Evolutionary conservation across 2,797 vertebrate genomes (phyloP).

Genomic region (Chiroxiphia lanceolata): DNA sequence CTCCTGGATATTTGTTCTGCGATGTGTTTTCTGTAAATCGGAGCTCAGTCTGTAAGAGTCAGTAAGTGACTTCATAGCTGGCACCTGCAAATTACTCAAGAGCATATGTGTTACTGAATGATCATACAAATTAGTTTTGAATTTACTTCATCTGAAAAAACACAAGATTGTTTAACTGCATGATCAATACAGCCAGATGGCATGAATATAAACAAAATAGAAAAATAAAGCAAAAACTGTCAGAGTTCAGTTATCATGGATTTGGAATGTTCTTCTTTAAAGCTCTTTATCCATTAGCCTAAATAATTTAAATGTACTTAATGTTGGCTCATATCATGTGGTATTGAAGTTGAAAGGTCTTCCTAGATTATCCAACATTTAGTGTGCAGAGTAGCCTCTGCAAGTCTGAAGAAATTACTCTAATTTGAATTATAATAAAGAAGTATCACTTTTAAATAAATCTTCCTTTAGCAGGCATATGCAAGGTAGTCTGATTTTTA

Average conservation of each 20-base stretch:
- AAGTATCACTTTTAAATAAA: neutral
- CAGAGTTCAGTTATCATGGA: neutral
- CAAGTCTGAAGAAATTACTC: neutral
- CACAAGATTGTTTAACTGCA: neutral
- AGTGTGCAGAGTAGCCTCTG: neutral
- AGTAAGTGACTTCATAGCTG: neutral
- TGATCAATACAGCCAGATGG: constrained; percentile 10
- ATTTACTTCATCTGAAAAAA: constrained; percentile 18
- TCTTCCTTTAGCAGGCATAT: neutral
- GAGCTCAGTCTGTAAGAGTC: neutral
- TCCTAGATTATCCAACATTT: neutral
- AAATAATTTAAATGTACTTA: constrained; percentile 25
- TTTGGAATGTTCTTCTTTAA: neutral
- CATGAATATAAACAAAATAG: neutral
- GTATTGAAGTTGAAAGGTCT: neutral
- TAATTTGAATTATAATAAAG: neutral
- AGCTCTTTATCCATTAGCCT: neutral
- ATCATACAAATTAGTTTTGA: neutral
- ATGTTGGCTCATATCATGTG: neutral
- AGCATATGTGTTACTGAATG: neutral
- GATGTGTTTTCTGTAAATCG: neutral
- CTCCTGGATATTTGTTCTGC: neutral
- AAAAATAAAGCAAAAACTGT: constrained; percentile 11
- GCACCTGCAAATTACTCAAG: neutral
- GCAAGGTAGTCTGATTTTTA: neutral